Conservation (phyloP, 2,797 vertebrate species). For the Galagoides demidoff region DNA sequence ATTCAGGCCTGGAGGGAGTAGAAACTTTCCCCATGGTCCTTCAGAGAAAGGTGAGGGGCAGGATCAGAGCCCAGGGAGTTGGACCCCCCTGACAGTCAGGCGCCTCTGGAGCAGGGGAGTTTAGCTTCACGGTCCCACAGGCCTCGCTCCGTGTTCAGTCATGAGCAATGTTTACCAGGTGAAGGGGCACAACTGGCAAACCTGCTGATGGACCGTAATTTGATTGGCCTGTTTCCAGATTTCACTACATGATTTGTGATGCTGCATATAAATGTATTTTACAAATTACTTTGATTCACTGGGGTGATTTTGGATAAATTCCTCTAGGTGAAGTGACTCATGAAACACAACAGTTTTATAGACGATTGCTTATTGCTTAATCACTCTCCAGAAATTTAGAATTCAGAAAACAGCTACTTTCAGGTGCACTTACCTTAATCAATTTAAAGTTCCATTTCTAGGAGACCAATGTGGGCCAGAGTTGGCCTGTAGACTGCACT, state of each 20-base stretch:
- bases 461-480: background rate
- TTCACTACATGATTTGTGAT: background rate
- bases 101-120: too few relatives aligned
- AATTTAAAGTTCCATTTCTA: background rate
- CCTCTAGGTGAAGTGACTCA: background rate
- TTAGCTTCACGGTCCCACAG: background rate
- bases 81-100: background rate
- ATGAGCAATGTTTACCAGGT: background rate
- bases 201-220: background rate
- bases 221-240: background rate
- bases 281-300: conserved; percentile 20
- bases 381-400: conserved; percentile 19
- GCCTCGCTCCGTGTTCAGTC: background rate
- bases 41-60: background rate
- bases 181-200: background rate
- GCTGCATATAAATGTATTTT: background rate
- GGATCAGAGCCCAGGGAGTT: background rate
- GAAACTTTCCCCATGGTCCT: background rate
- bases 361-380: background rate
- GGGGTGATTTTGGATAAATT: background rate
- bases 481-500: background rate
- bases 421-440: background rate
- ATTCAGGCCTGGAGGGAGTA: background rate
- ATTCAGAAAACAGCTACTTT: background rate
- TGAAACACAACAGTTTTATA: background rate